Base-by-base conservation (phyloP, 1,140 invertebrate species). In the Dufourea novaeangliae region DNA sequence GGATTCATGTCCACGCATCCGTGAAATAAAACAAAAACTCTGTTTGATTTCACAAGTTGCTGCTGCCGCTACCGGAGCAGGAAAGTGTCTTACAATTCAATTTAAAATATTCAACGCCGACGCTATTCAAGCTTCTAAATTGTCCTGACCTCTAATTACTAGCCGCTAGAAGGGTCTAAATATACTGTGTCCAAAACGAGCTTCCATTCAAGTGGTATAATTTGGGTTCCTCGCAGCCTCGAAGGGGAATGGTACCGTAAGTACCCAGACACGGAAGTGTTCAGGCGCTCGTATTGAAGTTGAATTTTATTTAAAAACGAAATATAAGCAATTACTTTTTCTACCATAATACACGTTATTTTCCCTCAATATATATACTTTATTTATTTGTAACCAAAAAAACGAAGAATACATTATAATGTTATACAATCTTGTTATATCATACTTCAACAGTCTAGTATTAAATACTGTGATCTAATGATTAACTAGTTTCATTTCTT, bases 261-360 rank as follows among this genome's bases (percentile, higher is more conserved):
- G 17, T 27, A 29, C 0, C 22, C 46, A 4, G 34, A 41, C 34
- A 14, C 62, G 62, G 62, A 64, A 64, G 39, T 17, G 39, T 7
- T 22, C 2, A 7, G n/a, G 1, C 32, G 20, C n/a, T 27, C 11
- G 12, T 17, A 6, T 22, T 14, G 22, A 11, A n/a, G 32, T 20
- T 59, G 57, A 34, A 59, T 11, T 17, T 22, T 61, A 37, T 22
- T 61, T 37, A 37, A 61, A 37, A n/a, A n/a, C 32, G 22, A 27
- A 27, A 27, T 56, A 56, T 3, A 70, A 69, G 56, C 34, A 52
- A 71, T 37, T 27, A 32, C 69, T 27, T 57, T n/a, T n/a, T 17
- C 4, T 5, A 20, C 7, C 17, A 20, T 20, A 5, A 20, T 20
- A 20, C 44, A 5, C 17, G 44, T 20, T 46, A 3, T 46, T 46